Base-by-base conservation (phyloP, 2,113 vertebrate species). In the Syrrhaptes paradoxus region DNA sequence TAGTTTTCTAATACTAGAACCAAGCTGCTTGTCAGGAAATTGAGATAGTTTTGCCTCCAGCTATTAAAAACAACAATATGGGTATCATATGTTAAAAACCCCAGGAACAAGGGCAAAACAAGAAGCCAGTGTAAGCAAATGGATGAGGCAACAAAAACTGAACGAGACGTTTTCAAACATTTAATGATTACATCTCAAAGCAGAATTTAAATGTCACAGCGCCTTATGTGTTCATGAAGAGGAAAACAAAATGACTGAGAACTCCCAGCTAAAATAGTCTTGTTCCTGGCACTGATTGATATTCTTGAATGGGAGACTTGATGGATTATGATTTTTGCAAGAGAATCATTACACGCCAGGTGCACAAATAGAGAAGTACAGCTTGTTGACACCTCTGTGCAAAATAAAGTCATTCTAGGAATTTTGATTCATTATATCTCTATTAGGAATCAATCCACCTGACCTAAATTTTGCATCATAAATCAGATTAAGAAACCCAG, bases 171-270 rank as follows among this genome's bases (percentile, higher is more conserved):
- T 98, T 97, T 96, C 97, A 98, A 98, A 96, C 94, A 96, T 94
- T 89, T 97, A 98, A 98, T 97, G 97, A 98, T 98, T 98, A 97
- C 96, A 96, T 95, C 97, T 98, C 98, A 98, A 98, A 98, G 93
- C 95, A 97, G 90, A 97, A 97, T 98, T 98, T 97, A 97, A 95
- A 97, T 98, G 97, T 98, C 97, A 97, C 93, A 66, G 94, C 7
- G 19, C 91, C 82, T 91, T 95, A 88, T 86, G 54, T 95, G 67
- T 31, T 96, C 94, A 93, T 77, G 41, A 57, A 72, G 87, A 93
- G 88, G 89, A 93, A 97, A 96, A 74, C 74, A 87, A 96, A 97
- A 96, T 97, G 97, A 98, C 95, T 97, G 97, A 98, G 97, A 97
- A 97, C 93, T 93, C 92, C 95, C 96, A 95, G 97, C 95, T 94